Conservation (phyloP, 2,797 vertebrate genomes). For the Acomys russatus region DNA sequence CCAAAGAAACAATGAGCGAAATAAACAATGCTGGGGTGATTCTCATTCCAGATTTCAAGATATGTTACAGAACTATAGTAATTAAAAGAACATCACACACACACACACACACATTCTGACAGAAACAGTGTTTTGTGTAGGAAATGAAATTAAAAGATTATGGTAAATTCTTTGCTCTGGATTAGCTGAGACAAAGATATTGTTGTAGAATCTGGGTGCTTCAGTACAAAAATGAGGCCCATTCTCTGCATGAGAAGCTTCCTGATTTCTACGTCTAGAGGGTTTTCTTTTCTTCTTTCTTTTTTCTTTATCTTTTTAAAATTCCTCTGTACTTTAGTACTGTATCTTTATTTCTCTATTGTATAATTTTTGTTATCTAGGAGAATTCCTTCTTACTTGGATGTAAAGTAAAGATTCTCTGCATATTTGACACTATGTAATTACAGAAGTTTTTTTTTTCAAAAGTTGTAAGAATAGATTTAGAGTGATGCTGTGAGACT, state of each 20-base stretch:
- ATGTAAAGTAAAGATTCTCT: not conserved
- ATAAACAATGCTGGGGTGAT: not conserved
- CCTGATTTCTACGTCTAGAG: not conserved
- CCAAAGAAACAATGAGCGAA: not conserved
- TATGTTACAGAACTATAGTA: not conserved
- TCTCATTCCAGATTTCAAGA: not conserved
- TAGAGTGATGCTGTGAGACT: not conserved
- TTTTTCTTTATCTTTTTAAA: too few species aligned
- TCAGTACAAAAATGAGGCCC: not conserved
- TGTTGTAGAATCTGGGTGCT: not conserved
- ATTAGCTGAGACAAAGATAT: not conserved
- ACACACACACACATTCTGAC: not conserved
- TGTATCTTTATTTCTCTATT: too few species aligned
- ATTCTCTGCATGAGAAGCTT: not conserved
- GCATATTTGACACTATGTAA: not conserved
- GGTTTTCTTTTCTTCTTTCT: too few species aligned
- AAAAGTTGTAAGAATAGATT: not conserved
- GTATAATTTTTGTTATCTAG: too few species aligned
- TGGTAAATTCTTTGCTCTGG: not conserved
- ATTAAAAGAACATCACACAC: not conserved
- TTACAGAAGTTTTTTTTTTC: not conserved
- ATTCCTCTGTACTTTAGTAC: too few species aligned
- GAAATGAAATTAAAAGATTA: not conserved
- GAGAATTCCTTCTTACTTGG: too few species aligned
- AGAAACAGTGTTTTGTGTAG: not conserved